These are phyloP conservation scores for Anseranas semipalmata DNA, from an alignment of 2,113 vertebrate species.

Conservation along the genomic window DNA sequence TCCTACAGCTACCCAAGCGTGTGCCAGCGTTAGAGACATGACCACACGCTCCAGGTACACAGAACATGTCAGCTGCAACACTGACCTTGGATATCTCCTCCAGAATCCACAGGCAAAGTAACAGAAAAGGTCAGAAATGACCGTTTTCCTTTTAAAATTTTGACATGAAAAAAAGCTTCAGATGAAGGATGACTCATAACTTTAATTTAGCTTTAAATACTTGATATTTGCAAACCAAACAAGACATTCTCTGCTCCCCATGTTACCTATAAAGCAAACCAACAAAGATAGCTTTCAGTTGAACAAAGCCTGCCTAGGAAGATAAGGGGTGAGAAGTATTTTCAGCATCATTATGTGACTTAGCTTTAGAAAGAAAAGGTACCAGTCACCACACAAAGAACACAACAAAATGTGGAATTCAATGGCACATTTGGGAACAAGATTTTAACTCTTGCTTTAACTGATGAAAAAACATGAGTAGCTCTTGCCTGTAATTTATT, in stretches of 20 bases:
- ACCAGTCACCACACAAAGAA: not conserved
- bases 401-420: not conserved
- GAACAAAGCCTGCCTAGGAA: not conserved
- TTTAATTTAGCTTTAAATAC: constrained; percentile 49
- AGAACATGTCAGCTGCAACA: not conserved
- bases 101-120: not conserved
- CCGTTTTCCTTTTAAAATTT: constrained; percentile 1
- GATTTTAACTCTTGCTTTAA: not conserved
- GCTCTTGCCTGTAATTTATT: not conserved
- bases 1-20: not conserved
- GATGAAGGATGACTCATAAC: constrained; percentile 49
- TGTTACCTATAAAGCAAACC: constrained; percentile 24
- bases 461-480: not conserved
- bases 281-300: constrained; percentile 32
- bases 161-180: not conserved
- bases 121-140: not conserved
- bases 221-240: constrained; percentile 54
- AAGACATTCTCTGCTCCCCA: not conserved
- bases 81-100: not conserved
- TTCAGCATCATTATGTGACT: not conserved
- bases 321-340: not conserved
- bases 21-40: fast-evolving
- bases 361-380: not conserved
- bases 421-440: not conserved
- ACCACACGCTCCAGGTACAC: not conserved